phyloP scores from a whole-genome alignment of 2,888 invertebrate species.

The Synergus itoensis region DNA sequence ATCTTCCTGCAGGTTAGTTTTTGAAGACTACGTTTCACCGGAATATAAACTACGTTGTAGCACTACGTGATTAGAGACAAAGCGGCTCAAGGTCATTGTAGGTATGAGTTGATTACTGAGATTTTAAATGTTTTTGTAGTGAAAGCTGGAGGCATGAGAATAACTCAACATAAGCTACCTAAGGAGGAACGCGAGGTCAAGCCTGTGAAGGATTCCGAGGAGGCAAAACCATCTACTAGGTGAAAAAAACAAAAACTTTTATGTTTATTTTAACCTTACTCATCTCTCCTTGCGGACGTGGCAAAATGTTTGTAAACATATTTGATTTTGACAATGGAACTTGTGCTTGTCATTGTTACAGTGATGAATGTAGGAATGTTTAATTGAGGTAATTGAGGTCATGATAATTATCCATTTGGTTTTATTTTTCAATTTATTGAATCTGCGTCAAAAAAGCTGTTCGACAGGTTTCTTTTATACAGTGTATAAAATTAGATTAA shows the following conservation, averaged over 20 bases:
- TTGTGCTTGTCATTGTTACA: neutral
- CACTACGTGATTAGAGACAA: slow-evolving; percentile 11
- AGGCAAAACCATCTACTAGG: slow-evolving; percentile 83
- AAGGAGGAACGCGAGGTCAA: slow-evolving; percentile 83
- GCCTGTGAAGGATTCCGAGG: slow-evolving; percentile 70
- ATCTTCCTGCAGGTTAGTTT: slow-evolving; percentile 92
- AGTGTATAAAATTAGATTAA: neutral
- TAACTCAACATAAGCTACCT: slow-evolving; percentile 90
- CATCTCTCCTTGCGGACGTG: slow-evolving; percentile 3
- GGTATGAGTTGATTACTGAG: slow-evolving; percentile 41
- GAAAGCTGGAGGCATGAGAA: slow-evolving; percentile 95
- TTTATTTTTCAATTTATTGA: neutral
- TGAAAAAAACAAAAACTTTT: slow-evolving; percentile 55
- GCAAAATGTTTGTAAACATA: slow-evolving; percentile 26
- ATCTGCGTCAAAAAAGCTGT: neutral
- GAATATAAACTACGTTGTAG: slow-evolving; percentile 11
- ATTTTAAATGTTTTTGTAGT: slow-evolving; percentile 79
- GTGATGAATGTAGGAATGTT: neutral
- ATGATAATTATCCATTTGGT: neutral
- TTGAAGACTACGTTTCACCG: neutral
- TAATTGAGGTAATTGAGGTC: neutral
- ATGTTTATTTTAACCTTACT: neutral
- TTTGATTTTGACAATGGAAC: neutral
- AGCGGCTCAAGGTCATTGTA: slow-evolving; percentile 45
- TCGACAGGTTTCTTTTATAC: neutral